Evolutionary conservation across 2,113 vertebrate genomes (phyloP).

Genomic region (Octodon degus): DNA sequence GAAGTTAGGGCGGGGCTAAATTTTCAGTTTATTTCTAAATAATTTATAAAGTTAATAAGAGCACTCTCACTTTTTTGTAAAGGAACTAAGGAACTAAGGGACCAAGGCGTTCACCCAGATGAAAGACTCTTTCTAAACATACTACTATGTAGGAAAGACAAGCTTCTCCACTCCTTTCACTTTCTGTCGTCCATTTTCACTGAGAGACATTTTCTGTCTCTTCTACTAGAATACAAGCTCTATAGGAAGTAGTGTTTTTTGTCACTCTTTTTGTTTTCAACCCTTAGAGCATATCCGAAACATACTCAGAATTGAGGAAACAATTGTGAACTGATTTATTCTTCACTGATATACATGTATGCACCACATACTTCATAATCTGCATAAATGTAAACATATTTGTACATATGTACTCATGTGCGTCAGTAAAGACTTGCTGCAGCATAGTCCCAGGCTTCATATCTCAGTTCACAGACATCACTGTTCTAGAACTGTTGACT

Average conservation of each 20-base stretch:
- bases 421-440: background rate
- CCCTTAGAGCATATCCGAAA: background rate
- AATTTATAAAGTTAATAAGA: background rate
- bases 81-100: background rate
- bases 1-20: background rate
- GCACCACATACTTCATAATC: background rate
- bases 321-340: background rate
- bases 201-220: background rate
- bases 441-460: background rate
- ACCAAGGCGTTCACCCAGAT: background rate
- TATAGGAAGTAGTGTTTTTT: background rate
- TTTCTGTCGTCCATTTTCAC: background rate
- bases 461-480: background rate
- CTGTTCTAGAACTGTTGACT: background rate
- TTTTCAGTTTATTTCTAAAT: background rate
- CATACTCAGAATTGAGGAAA: background rate
- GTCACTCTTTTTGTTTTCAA: background rate
- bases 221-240: background rate
- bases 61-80: background rate
- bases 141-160: background rate
- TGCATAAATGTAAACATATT: background rate
- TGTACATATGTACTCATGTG: background rate
- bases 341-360: background rate
- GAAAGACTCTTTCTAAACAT: background rate
- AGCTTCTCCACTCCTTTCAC: background rate